phyloP scores from a whole-genome alignment of 2,113 vertebrate genomes.

The Rynchops niger region DNA sequence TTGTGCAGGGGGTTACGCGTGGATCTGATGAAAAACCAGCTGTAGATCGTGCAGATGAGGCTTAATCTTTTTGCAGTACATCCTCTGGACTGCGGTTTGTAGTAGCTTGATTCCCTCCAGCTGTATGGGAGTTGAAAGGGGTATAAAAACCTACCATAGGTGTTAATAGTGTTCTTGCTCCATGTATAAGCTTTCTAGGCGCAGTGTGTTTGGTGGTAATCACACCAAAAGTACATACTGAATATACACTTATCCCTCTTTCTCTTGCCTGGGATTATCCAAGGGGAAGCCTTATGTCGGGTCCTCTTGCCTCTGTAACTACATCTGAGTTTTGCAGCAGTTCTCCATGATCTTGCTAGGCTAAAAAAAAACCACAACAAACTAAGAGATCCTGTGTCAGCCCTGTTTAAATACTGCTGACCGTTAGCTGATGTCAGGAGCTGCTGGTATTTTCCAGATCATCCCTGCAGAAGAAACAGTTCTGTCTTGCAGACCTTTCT shows the following conservation, averaged over 20 bases:
- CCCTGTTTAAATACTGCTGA: background rate
- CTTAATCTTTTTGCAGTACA: background rate
- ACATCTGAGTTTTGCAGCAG: background rate
- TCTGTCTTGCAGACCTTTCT: background rate
- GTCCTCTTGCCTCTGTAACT: background rate
- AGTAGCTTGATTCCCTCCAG: background rate
- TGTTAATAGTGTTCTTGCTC: background rate
- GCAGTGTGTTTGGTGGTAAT: accelerated
- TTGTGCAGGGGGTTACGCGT: accelerated
- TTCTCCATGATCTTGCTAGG: background rate
- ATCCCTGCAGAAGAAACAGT: background rate
- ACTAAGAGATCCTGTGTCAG: background rate
- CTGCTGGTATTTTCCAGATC: background rate
- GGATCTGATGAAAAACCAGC: background rate
- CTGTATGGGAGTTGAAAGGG: background rate
- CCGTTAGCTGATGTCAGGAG: accelerated
- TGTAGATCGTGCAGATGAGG: background rate
- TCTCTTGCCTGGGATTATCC: background rate
- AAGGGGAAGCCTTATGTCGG: accelerated
- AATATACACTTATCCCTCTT: accelerated
- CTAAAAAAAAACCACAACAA: background rate
- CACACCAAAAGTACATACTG: background rate
- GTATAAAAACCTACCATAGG: background rate
- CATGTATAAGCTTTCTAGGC: accelerated
- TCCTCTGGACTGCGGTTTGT: background rate